phyloP scores from a whole-genome alignment of 2,888 invertebrate species.

The Cheilosia pagana region DNA sequence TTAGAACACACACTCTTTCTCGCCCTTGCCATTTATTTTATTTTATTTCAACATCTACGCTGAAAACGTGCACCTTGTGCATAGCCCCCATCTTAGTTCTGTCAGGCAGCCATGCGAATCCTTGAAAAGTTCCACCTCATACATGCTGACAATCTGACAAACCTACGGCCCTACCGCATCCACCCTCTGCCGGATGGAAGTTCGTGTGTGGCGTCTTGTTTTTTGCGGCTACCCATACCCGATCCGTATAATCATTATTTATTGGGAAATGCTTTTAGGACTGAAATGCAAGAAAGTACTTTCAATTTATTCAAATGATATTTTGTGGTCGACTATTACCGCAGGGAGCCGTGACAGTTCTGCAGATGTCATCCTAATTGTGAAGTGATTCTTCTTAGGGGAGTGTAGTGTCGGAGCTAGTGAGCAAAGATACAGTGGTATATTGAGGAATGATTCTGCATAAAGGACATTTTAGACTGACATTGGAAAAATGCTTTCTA shows the following conservation, averaged over 20 bases:
- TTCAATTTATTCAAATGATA: constrained; percentile 72
- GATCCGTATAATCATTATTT: constrained; percentile 68
- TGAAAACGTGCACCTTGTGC: constrained; percentile 68
- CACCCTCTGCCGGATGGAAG: not conserved
- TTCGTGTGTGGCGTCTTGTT: constrained; percentile 3
- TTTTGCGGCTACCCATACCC: constrained; percentile 31
- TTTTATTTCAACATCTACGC: constrained; percentile 46
- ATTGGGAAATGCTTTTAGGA: constrained; percentile 71
- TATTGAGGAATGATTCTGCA: too few species aligned
- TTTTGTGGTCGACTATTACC: constrained; percentile 56
- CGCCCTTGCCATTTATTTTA: constrained; percentile 63
- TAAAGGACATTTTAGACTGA: too few species aligned
- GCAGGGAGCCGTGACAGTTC: constrained; percentile 16
- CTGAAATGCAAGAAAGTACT: constrained; percentile 63
- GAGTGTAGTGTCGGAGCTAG: too few species aligned
- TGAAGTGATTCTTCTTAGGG: not conserved
- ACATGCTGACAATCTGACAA: constrained; percentile 48
- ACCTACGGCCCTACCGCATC: not conserved
- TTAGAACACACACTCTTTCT: constrained; percentile 32
- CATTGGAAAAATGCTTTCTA: too few species aligned
- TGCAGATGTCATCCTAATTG: constrained; percentile 7
- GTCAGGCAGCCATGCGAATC: constrained; percentile 15
- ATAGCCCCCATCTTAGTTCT: constrained; percentile 36
- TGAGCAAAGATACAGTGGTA: too few species aligned
- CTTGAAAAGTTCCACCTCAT: constrained; percentile 29